Evolutionary conservation across 2,113 vertebrate genomes (phyloP).

Genomic region (Stigmatopora argus): DNA sequence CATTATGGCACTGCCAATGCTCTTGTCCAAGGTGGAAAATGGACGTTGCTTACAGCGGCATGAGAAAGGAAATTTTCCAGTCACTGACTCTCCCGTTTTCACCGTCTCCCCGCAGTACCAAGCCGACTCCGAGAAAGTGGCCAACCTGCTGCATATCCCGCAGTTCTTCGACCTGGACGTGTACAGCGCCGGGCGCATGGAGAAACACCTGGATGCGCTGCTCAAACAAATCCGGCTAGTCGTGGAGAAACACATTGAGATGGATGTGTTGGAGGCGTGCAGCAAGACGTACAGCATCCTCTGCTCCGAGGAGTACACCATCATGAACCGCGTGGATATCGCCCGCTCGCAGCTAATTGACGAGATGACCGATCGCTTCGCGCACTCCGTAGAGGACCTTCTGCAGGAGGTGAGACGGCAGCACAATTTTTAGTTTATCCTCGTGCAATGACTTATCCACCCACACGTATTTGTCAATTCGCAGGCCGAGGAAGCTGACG

Average conservation of each 20-base stretch:
- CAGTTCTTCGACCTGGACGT: conserved; percentile 97
- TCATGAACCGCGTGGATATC: conserved; percentile 98
- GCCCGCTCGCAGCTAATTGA: conserved; percentile 97
- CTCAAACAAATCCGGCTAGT: conserved; percentile 97
- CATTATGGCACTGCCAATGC: conserved; percentile 97
- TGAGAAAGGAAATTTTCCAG: not conserved
- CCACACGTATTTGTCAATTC: conserved; percentile 24
- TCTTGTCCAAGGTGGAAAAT: conserved; percentile 86
- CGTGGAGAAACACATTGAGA: conserved; percentile 96
- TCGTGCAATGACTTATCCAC: not conserved
- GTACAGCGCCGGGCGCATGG: conserved; percentile 97
- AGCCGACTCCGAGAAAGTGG: conserved; percentile 94
- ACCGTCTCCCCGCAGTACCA: conserved; percentile 79
- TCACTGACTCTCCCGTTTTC: not conserved
- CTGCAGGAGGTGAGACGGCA: conserved; percentile 82
- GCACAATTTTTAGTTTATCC: too few relatives aligned
- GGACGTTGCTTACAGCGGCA: not conserved
- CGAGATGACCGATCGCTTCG: conserved; percentile 91
- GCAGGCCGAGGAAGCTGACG: conserved; percentile 95
- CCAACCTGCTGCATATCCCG: conserved; percentile 96
- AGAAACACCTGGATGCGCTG: conserved; percentile 96
- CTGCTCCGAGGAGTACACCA: conserved; percentile 97
- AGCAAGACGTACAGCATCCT: conserved; percentile 99
- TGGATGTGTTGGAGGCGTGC: conserved; percentile 94
- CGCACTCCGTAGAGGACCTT: conserved; percentile 92